Evolutionary conservation across 2,113 vertebrate species (phyloP).

Genomic region (Tragelaphus scriptus): DNA sequence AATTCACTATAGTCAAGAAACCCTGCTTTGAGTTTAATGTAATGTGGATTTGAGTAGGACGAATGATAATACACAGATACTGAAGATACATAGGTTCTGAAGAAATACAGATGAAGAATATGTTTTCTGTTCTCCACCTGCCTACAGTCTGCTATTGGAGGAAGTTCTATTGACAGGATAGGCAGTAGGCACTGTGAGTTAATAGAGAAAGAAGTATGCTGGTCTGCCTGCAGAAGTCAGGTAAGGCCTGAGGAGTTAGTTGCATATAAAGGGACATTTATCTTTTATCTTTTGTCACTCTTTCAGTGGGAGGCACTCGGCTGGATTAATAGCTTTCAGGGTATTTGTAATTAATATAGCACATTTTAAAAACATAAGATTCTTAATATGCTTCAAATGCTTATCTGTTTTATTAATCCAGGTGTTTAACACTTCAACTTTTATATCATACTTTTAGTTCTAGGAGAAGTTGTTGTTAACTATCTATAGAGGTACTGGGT

Average conservation of each 20-base stretch:
- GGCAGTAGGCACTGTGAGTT: background rate
- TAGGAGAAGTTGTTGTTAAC: background rate
- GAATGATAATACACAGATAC: background rate
- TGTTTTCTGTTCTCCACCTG: background rate
- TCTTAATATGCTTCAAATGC: background rate
- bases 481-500: background rate
- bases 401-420: background rate
- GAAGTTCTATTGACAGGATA: background rate
- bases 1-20: background rate
- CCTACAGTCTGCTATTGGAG: background rate
- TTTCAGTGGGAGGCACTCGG: background rate
- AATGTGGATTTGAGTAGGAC: background rate
- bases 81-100: background rate
- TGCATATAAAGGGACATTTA: background rate
- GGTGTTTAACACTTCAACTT: constrained; percentile 2
- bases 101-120: background rate
- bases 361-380: background rate
- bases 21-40: background rate
- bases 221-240: background rate
- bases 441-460: background rate
- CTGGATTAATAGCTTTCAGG: background rate
- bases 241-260: background rate
- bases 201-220: background rate
- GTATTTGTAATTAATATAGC: constrained; percentile 1
- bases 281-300: background rate